phyloP scores from a whole-genome alignment of 2,113 vertebrate species.

The Silurus glanis region DNA sequence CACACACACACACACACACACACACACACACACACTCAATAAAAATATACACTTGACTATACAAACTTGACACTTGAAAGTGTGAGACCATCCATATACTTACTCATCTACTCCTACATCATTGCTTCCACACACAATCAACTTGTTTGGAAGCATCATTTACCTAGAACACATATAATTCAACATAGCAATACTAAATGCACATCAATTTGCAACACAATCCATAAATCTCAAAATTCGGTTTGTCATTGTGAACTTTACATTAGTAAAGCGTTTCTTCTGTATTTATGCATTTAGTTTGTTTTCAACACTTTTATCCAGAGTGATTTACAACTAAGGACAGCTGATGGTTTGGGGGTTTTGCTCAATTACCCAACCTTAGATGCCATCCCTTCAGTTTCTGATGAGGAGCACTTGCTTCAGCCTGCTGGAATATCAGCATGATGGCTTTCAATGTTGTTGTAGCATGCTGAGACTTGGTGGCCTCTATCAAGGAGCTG shows the following conservation, averaged over 20 bases:
- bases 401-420: no score
- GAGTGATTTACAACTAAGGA: not conserved
- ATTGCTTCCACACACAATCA: not conserved
- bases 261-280: not conserved
- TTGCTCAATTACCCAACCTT: not conserved
- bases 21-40: not conserved
- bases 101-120: conserved; percentile 12
- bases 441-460: not conserved
- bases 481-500: not conserved
- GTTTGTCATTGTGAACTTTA: not conserved
- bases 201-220: not conserved
- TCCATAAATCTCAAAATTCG: not conserved
- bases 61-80: not conserved
- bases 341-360: not conserved
- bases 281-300: not conserved
- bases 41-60: conserved; percentile 2
- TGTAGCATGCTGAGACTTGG: not conserved
- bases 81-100: not conserved
- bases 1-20: not conserved
- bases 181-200: not conserved
- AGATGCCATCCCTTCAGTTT: no score
- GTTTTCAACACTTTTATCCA: not conserved
- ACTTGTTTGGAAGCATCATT: not conserved
- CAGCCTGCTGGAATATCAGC: no score
- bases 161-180: not conserved